phyloP scores from a whole-genome alignment of 2,113 vertebrate species.

The Ophiodon elongatus region DNA sequence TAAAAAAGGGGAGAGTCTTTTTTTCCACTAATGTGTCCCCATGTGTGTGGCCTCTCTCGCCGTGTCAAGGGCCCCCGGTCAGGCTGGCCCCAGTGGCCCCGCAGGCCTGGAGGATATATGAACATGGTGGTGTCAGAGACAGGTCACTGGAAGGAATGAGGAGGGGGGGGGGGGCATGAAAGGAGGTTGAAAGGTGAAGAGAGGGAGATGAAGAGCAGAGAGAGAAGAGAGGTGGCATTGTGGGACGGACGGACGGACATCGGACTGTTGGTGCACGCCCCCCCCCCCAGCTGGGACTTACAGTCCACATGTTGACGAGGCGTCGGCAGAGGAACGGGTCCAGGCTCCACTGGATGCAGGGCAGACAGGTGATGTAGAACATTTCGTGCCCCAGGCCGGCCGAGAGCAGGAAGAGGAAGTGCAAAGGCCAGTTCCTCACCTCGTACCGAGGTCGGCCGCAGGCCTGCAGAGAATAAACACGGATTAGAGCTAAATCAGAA shows the following conservation, averaged over 20 bases:
- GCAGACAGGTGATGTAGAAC: conserved; percentile 96
- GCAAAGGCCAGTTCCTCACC: conserved; percentile 91
- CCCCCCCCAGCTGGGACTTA: conserved; percentile 49
- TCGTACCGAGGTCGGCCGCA: conserved; percentile 79
- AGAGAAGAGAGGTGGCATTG: conserved; percentile 67
- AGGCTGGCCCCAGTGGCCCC: conserved; percentile 50
- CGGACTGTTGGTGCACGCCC: neutral
- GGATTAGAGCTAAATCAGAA: no score
- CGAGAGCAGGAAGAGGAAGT: conserved; percentile 92
- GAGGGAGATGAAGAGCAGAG: conserved; percentile 39
- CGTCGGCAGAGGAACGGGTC: conserved; percentile 92
- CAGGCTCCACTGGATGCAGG: conserved; percentile 92
- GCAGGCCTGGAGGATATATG: conserved; percentile 66
- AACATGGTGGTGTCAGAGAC: conserved; percentile 73
- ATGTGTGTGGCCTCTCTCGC: conserved; percentile 61
- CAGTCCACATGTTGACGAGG: conserved; percentile 91
- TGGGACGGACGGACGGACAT: conserved; percentile 35
- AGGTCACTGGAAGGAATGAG: conserved; percentile 55
- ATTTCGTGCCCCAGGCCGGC: conserved; percentile 92
- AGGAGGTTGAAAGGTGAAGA: conserved; percentile 75
- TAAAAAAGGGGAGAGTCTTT: conserved; percentile 1
- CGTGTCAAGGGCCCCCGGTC: conserved; percentile 59
- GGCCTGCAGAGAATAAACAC: conserved; percentile 66
- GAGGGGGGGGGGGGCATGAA: conserved; percentile 65
- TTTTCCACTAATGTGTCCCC: conserved; percentile 43